Evolutionary conservation across 1,140 invertebrate genomes (phyloP), one percentile per base, ranked within the genome.

Genomic region (Drosophila micromelanica): DNA sequence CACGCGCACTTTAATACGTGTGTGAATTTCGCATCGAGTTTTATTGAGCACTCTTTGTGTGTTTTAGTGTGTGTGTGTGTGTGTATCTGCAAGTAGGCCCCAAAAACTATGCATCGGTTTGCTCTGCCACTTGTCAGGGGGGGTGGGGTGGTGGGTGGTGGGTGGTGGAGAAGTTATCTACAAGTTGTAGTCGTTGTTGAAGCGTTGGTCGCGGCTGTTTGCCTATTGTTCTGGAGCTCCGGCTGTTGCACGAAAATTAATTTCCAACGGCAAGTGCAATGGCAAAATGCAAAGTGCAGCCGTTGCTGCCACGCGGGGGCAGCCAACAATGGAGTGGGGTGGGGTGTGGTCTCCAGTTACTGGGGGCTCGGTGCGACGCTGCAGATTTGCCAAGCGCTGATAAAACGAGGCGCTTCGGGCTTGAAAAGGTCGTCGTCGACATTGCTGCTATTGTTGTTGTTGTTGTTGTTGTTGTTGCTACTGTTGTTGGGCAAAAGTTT

Each of bases 161-260:
- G 45, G 11, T 5, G 17, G 3, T 23, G 40, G 15, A 5, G 27
- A 13, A 67, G 20, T 56, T 69, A 55, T 60, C 73, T 40, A 49
- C 68, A 77, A 78, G 61, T 72, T 78, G 73, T 80, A 71, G 80
- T 55, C 68, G 68, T 54, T 62, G 57, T 79, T 55, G 32, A 61
- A 62, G 67, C 67, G 54, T 74, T 56, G 57, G 76, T 51, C 65
- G 73, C 80, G 71, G 62, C 70, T 87, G 80, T 75, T 86, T 80
- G 81, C 63, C 82, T 78, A 86, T 86, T 86, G 82, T 86, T 86
- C 82, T 86, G 76, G 71, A 78, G 82, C 76, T 78, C 30, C 71
- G 78, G 77, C 82, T 81, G 82, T 86, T 85, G 82, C 82, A 82
- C 82, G 82, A 86, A 86, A 86, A 86, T 86, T 87, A 86, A 87